Conservation (phyloP, 2,797 vertebrate species). For the Gambelia wislizenii region DNA sequence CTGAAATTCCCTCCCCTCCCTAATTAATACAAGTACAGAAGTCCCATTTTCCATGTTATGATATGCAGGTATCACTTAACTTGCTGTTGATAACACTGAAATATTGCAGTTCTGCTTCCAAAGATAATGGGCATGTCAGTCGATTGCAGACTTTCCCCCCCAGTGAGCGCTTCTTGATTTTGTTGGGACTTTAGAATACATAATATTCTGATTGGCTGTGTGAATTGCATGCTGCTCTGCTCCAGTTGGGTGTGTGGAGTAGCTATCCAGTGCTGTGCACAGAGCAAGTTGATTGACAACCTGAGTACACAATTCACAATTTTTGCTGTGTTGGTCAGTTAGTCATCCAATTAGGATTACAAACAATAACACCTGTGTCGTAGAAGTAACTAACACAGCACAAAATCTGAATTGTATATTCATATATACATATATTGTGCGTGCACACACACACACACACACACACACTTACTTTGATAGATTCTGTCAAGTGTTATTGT, state of each 20-base stretch:
- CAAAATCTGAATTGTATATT: constrained; percentile 65
- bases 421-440: constrained; percentile 39
- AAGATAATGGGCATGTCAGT: constrained; percentile 19
- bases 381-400: constrained; percentile 65
- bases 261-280: constrained; percentile 60
- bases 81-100: constrained; percentile 37
- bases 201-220: constrained; percentile 60
- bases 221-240: constrained; percentile 55
- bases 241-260: constrained; percentile 55
- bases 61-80: not conserved
- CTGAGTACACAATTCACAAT: constrained; percentile 62
- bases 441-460: not conserved
- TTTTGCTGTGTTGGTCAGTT: constrained; percentile 71
- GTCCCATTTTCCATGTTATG: not conserved
- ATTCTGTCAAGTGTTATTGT: constrained; percentile 48
- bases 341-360: constrained; percentile 68
- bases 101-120: constrained; percentile 34
- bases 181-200: constrained; percentile 61
- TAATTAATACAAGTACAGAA: not conserved
- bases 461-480: constrained; percentile 43
- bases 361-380: constrained; percentile 38
- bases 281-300: constrained; percentile 55
- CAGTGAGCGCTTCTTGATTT: constrained; percentile 53
- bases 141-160: constrained; percentile 48
- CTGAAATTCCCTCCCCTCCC: not conserved